Conservation (phyloP, 2,113 vertebrate genomes). For the Sturnira hondurensis region DNA sequence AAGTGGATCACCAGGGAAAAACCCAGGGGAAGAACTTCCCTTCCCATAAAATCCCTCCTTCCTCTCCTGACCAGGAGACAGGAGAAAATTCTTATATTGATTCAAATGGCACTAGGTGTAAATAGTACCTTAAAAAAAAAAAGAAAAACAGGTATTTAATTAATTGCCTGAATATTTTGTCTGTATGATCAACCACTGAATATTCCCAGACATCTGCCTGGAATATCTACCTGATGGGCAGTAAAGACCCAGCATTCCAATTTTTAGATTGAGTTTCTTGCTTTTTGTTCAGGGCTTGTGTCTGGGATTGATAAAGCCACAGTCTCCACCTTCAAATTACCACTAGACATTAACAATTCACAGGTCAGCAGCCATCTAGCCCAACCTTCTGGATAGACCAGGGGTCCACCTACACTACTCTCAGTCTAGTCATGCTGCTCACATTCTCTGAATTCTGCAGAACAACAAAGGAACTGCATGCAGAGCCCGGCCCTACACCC, state of each 20-base stretch:
- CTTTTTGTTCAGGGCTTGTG: not conserved
- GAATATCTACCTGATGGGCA: not conserved
- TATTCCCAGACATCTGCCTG: not conserved
- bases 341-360: not conserved
- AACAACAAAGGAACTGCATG: not conserved
- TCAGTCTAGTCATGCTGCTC: not conserved
- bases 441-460: not conserved
- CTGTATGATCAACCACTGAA: not conserved
- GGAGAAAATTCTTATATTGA: not conserved
- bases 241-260: not conserved
- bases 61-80: not conserved
- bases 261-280: not conserved
- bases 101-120: not conserved
- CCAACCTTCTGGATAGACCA: not conserved
- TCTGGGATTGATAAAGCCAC: not conserved
- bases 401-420: not conserved
- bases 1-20: not conserved
- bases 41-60: not conserved
- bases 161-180: not conserved
- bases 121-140: not conserved
- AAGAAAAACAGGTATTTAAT: not conserved
- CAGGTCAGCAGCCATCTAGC: not conserved
- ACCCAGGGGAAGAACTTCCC: not conserved
- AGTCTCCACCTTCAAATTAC: not conserved
- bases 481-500: not conserved